A percentile compares a stretch with the other conserved stretches of the same genome.
phyloP scores from a whole-genome alignment of 2,797 vertebrate species.

The Megaceryle alcyon region DNA sequence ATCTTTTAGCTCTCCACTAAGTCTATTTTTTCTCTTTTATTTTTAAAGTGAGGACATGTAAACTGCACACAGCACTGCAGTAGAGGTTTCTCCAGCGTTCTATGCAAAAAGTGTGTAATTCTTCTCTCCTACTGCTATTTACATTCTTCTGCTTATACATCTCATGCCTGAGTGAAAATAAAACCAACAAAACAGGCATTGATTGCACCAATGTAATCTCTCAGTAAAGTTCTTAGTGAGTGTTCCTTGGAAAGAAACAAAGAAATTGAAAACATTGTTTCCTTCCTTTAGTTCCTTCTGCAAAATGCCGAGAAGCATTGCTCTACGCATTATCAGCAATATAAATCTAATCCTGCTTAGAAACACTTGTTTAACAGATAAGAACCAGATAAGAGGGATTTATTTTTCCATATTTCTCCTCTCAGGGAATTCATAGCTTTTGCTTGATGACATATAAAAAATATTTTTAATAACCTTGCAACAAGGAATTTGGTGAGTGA shows the following conservation, averaged over 20 bases:
- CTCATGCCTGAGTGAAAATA: not conserved
- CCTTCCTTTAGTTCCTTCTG: not conserved
- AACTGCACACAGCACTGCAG: not conserved
- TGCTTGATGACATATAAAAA: constrained; percentile 50
- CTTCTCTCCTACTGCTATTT: not conserved
- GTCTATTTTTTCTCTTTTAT: not conserved
- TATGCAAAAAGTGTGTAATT: not conserved
- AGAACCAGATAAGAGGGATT: not conserved
- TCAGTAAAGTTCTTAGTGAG: constrained; percentile 1
- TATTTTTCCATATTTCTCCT: constrained; percentile 6
- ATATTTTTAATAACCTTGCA: constrained; percentile 52
- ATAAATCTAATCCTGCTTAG: constrained; percentile 47
- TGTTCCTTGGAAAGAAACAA: constrained; percentile 11
- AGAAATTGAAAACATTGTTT: not conserved
- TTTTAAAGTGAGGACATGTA: not conserved
- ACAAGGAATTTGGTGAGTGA: not conserved
- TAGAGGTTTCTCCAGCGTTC: not conserved
- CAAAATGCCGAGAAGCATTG: not conserved
- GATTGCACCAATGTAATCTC: not conserved
- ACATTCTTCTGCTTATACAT: not conserved
- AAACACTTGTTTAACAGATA: constrained; percentile 45
- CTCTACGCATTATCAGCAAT: not conserved
- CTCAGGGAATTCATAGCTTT: constrained; percentile 19
- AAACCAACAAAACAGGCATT: not conserved
- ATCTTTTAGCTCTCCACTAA: not conserved